A percentile compares a stretch with the other conserved stretches of the same genome.
Conservation (phyloP, 1,140 invertebrate genomes). For the Halotydeus destructor region DNA sequence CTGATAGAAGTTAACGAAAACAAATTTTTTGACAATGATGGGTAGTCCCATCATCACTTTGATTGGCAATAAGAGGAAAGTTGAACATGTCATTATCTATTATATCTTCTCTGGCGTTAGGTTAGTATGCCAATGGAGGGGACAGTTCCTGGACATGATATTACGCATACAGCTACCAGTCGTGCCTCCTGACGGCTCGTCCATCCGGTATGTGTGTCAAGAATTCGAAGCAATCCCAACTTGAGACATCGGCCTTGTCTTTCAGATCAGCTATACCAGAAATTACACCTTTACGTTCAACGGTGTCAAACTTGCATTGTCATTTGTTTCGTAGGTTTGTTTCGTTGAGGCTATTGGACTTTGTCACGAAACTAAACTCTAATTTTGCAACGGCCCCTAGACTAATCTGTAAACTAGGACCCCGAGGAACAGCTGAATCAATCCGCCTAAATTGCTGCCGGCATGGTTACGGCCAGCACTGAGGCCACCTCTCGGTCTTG, state of each 20-base stretch:
- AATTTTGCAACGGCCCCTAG: too few relatives aligned
- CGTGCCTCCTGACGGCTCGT: constrained; percentile 1
- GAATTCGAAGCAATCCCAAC: not conserved
- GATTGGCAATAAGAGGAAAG: too few relatives aligned
- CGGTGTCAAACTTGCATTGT: constrained; percentile 20
- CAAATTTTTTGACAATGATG: constrained; percentile 42
- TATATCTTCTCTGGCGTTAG: too few relatives aligned
- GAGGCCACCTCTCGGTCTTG: constrained; percentile 9
- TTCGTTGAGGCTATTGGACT: too few relatives aligned
- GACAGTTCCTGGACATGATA: constrained; percentile 93
- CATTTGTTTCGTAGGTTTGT: constrained; percentile 21
- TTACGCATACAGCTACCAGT: constrained; percentile 51
- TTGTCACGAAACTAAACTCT: too few relatives aligned
- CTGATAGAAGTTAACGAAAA: constrained; percentile 13
- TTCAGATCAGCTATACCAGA: constrained; percentile 60
- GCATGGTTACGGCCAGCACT: constrained; percentile 43
- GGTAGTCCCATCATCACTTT: too few relatives aligned
- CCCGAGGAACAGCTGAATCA: constrained; percentile 42
- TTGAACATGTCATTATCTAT: too few relatives aligned
- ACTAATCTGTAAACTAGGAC: constrained; percentile 16
- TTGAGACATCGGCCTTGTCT: constrained; percentile 61
- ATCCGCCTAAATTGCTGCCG: constrained; percentile 47
- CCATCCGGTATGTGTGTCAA: constrained; percentile 8
- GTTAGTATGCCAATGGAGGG: constrained; percentile 99
- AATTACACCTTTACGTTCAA: constrained; percentile 62